Evolutionary conservation across 2,888 invertebrate species (phyloP).

Genomic region (Lottia scabra): DNA sequence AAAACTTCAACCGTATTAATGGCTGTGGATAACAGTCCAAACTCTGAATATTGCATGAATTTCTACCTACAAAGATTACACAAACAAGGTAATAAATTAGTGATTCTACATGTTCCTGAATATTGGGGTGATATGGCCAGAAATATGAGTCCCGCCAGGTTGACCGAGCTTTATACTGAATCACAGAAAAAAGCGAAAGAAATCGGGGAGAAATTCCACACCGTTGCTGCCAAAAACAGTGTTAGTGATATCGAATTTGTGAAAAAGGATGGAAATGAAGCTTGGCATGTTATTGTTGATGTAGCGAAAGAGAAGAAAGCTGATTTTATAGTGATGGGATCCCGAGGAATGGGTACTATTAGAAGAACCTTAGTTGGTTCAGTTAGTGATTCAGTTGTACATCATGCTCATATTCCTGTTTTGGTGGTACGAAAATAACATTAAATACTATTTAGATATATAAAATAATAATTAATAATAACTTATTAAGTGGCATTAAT

Average conservation of each 20-base stretch:
- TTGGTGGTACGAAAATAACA: background rate
- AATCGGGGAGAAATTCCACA: background rate
- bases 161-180: background rate
- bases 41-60: background rate
- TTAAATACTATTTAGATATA: too few relatives aligned
- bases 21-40: background rate
- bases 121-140: slow-evolving; percentile 26
- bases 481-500: too few relatives aligned
- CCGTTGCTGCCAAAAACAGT: too few relatives aligned
- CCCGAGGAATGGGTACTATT: background rate
- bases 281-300: background rate
- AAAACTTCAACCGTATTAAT: background rate
- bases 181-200: background rate
- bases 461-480: too few relatives aligned
- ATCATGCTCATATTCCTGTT: background rate
- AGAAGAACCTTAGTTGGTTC: background rate
- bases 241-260: background rate
- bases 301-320: background rate
- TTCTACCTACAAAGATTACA: slow-evolving; percentile 25
- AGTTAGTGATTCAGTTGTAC: background rate
- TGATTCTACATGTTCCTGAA: slow-evolving; percentile 31
- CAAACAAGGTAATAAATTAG: slow-evolving; percentile 20
- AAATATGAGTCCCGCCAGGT: slow-evolving; percentile 11
- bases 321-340: background rate
- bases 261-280: background rate